These are phyloP conservation scores for Megalopta genalis DNA, from an alignment of 1,140 invertebrate genomes.

Conservation along the genomic window DNA sequence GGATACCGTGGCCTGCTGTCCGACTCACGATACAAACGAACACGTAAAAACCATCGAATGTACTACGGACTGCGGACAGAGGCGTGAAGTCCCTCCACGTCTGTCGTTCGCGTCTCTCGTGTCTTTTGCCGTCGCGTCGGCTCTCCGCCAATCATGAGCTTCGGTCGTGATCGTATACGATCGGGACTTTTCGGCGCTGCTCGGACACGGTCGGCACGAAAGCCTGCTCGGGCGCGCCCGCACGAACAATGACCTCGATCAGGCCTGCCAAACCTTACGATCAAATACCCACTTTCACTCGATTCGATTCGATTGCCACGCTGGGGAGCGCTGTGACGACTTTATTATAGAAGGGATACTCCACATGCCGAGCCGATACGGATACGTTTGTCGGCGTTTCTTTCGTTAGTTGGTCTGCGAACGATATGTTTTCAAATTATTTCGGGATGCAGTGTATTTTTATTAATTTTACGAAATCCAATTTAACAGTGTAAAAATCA, in stretches of 20 bases:
- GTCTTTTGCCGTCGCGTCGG: slow-evolving; percentile 51
- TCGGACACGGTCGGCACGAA: slow-evolving; percentile 29
- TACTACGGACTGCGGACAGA: slow-evolving; percentile 41
- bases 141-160: slow-evolving; percentile 43
- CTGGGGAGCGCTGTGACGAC: not conserved
- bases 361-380: no score
- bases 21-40: slow-evolving; percentile 38
- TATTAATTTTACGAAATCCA: not conserved
- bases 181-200: slow-evolving; percentile 17
- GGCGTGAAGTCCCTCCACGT: slow-evolving; percentile 50
- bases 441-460: no score
- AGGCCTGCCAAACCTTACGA: slow-evolving; percentile 38
- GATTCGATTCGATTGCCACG: slow-evolving; percentile 9
- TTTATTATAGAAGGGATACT: not conserved
- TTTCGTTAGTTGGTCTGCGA: no score
- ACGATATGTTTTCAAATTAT: no score
- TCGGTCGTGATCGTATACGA: slow-evolving; percentile 24
- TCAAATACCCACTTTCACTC: slow-evolving; percentile 39
- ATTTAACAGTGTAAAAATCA: no score
- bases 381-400: no score
- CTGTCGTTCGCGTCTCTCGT: slow-evolving; percentile 51
- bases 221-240: slow-evolving; percentile 49
- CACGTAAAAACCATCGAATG: slow-evolving; percentile 52
- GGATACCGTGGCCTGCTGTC: not conserved
- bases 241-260: slow-evolving; percentile 72